These are phyloP conservation scores for Drosophila neocordata DNA, from an alignment of 1,140 invertebrate genomes.

Conservation along the genomic window DNA sequence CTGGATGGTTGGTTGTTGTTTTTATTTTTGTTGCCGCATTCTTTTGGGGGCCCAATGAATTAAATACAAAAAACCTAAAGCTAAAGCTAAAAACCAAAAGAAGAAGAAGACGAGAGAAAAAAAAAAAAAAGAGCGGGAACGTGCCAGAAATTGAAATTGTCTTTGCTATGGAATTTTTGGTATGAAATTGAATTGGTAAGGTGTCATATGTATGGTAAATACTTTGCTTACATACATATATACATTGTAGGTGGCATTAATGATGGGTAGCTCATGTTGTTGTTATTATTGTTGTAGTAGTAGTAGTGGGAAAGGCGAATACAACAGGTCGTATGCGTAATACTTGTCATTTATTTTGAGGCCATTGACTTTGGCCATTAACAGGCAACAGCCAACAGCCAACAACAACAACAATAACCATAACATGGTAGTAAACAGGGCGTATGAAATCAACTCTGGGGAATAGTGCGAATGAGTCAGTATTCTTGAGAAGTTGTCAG, in stretches of 20 bases:
- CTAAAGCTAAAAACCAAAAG: neutral
- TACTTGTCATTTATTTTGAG: slow-evolving; percentile 35
- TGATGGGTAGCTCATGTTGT: slow-evolving; percentile 2
- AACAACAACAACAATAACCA: slow-evolving; percentile 18
- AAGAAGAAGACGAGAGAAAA: neutral
- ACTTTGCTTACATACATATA: slow-evolving; percentile 3
- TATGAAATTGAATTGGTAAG: slow-evolving; percentile 22
- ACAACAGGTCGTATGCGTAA: slow-evolving; percentile 63
- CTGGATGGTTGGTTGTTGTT: neutral
- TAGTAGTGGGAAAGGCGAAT: slow-evolving; percentile 27
- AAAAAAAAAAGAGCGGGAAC: slow-evolving; percentile 23
- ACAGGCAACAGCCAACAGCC: slow-evolving; percentile 36
- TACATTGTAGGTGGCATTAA: slow-evolving; percentile 10
- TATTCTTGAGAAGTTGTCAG: slow-evolving; percentile 22
- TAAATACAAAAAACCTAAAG: neutral
- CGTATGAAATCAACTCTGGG: slow-evolving; percentile 42
- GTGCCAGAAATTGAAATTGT: slow-evolving; percentile 63
- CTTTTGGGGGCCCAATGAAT: slow-evolving; percentile 28
- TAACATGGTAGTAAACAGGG: slow-evolving; percentile 42
- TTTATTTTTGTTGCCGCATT: slow-evolving; percentile 40
- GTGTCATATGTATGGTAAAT: slow-evolving; percentile 25
- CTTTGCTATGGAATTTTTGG: slow-evolving; percentile 20
- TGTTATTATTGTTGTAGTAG: neutral
- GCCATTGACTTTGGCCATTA: slow-evolving; percentile 57
- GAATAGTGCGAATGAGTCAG: slow-evolving; percentile 27